phyloP scores from a whole-genome alignment of 2,113 vertebrate species.

The Empidonax traillii region DNA sequence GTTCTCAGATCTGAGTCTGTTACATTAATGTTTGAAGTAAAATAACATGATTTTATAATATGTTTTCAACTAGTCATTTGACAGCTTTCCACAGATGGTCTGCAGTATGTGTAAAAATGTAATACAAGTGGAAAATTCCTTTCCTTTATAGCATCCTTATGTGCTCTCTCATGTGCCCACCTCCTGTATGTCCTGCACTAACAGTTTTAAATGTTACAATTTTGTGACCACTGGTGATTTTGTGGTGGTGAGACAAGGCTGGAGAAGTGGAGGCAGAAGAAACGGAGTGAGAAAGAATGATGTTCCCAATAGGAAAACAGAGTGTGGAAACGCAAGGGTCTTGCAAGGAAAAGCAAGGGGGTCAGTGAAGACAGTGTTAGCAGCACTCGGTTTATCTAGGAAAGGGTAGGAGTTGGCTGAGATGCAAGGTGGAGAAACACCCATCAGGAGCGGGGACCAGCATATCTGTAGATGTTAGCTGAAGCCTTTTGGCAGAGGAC shows the following conservation, averaged over 20 bases:
- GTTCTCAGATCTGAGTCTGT: background rate
- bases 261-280: background rate
- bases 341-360: background rate
- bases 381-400: background rate
- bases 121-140: background rate
- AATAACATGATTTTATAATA: slow-evolving; percentile 19
- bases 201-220: background rate
- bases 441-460: background rate
- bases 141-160: background rate
- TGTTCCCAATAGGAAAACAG: background rate
- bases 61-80: slow-evolving; percentile 41
- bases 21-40: slow-evolving; percentile 31
- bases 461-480: background rate
- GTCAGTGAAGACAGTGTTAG: background rate
- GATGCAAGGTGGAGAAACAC: background rate
- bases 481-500: background rate
- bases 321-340: background rate
- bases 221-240: background rate
- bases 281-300: background rate
- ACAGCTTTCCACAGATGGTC: slow-evolving; percentile 39
- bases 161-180: background rate
- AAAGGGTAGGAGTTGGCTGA: background rate
- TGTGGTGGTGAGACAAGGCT: background rate
- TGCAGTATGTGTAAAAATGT: slow-evolving; percentile 10
- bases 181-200: background rate